Evolutionary conservation across 2,113 vertebrate genomes (phyloP), one percentile per base, ranked within the genome.

Genomic region (Lepus americanus): DNA sequence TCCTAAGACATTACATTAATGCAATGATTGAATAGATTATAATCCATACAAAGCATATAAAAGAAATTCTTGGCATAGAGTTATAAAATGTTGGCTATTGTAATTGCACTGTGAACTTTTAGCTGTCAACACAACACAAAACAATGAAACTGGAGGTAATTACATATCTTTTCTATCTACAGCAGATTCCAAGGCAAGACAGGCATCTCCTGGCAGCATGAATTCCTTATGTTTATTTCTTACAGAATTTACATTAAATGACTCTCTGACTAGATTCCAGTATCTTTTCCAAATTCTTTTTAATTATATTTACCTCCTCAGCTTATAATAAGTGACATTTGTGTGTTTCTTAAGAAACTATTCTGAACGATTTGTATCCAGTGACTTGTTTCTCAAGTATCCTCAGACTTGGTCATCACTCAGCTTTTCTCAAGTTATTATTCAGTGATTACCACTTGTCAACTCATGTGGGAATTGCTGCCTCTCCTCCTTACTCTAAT

Each of bases 51-150:
- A 82, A 16, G 29, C 2, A 70, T 23, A 53, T 67, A 66, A 78
- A 70, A 76, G 16, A 80, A 29, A 53, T 19, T 70, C 16, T 27
- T 33, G n/a, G 25, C 8, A 92, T 29, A 78, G 53, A 49, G 4
- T 63, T 95, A 2, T 69, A 92, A 67, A 59, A 53, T 25, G 13
- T 61, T 86, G 78, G 10, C 14, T 80, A 23, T 72, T 84, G 2
- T 73, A 25, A 59, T 27, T 90, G 49, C 36, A 36, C 79, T 44
- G 87, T 88, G 49, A 84, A 29, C 11, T 91, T 95, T 89, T 53
- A 79, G 76, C 44, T 83, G 53, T 61, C 39, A 61, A 33, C 17
- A 33, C 31, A 67, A 6, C 27, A 72, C 29, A 69, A 67, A 85
- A 69, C 77, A 74, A 59, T 6, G 51, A 82, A 76, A 44, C 2